Base-by-base conservation (phyloP, 2,797 vertebrate species). In the Sciurus carolinensis region DNA sequence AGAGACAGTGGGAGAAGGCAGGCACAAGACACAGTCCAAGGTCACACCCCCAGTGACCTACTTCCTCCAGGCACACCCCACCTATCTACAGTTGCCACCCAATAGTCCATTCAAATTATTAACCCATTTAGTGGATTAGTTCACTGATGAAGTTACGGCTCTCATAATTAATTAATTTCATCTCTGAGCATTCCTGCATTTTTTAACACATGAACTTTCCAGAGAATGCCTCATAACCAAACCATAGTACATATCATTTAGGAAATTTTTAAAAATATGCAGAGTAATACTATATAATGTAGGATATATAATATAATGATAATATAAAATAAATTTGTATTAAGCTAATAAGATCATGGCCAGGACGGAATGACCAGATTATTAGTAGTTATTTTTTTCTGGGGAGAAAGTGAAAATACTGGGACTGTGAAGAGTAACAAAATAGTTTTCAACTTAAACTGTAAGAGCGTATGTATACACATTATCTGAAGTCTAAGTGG, bases 361-460 rank as follows among this genome's bases (percentile, higher is more conserved):
- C 17, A 36, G 0, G 33, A 94, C 52, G 83, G n/a, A 52, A 33
- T 75, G 2, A 57, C 33, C 59, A 77, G 86, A 92, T 87, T 79
- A 54, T 57, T 36, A 50, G 52, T 13, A 71, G 47, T 18, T 47
- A 1, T 22, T 75, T 67, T 3, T 33, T 10, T 17, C 67, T 82
- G 77, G 8, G 88, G 47, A 94, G 50, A 71, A 92, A 92, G 57
- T 0, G 7, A 62, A 20, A 3, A 1, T 39, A 39, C 50, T n/a
- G 92, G 59, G 33, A 44, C 50, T 39, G 39, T 95, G 39, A 75
- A 71, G 26, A 96, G 72, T 67, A 82, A 47, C 28, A 75, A 87
- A 91, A 44, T n/a, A 5, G n/a, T 69, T 90, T 86, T 86, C 59
- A 81, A 13, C 13, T 77, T 94, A 52, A 52, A 26, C 24, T 44